Conservation (phyloP, 2,888 invertebrate genomes). For the Biston stratarius region DNA sequence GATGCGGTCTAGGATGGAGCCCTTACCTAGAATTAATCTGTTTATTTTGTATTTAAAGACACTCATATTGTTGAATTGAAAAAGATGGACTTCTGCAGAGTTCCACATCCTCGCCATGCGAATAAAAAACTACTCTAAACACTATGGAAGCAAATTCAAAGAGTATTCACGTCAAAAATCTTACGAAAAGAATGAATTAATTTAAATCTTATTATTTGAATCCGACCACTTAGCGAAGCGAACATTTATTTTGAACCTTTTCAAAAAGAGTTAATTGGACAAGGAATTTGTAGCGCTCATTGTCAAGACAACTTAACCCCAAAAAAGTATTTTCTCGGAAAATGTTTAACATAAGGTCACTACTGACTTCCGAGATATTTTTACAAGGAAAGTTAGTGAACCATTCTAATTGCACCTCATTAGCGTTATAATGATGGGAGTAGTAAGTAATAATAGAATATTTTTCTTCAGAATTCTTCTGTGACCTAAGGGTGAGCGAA, state of each 20-base stretch:
- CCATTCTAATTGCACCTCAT: conserved; percentile 19
- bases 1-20: no score
- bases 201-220: conserved; percentile 50
- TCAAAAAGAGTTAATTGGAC: conserved; percentile 53
- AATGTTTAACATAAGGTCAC: conserved; percentile 12
- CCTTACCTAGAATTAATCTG: no score
- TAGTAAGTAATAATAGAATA: conserved; percentile 2
- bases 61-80: no score
- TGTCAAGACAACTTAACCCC: conserved; percentile 34
- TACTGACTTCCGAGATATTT: conserved; percentile 18
- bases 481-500: background rate
- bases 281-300: conserved; percentile 48
- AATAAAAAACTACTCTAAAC: no score
- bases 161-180: no score
- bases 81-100: no score
- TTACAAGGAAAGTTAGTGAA: conserved; percentile 17
- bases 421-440: conserved; percentile 9
- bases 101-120: no score
- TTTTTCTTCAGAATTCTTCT: conserved; percentile 2
- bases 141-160: no score
- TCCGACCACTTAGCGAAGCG: conserved; percentile 34
- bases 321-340: conserved; percentile 23
- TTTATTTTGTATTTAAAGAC: no score
- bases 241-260: conserved; percentile 41
- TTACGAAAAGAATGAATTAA: background rate